Conservation (phyloP, 2,888 invertebrate genomes). For the Yponomeuta cagnagella region DNA sequence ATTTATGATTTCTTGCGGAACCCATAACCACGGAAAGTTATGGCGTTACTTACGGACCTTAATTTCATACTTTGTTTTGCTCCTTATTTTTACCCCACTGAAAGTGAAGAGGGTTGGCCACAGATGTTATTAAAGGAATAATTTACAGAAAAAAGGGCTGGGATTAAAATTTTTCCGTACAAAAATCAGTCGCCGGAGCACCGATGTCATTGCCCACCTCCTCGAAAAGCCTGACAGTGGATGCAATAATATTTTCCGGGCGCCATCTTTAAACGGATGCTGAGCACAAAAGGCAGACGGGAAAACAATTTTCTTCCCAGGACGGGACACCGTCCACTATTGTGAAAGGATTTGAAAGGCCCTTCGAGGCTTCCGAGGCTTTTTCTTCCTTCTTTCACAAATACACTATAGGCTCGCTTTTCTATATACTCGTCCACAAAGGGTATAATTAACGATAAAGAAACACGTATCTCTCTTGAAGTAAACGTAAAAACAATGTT, state of each 20-base stretch:
- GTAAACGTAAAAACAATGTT: not conserved
- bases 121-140: not conserved
- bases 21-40: slow-evolving; percentile 7
- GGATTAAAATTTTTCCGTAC: not conserved
- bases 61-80: slow-evolving; percentile 26
- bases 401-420: not conserved
- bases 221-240: slow-evolving; percentile 31
- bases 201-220: slow-evolving; percentile 22
- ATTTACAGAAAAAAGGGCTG: slow-evolving; percentile 3
- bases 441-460: not conserved
- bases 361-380: slow-evolving; percentile 44
- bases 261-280: slow-evolving; percentile 42
- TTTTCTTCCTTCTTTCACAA: slow-evolving; percentile 27
- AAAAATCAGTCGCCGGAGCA: slow-evolving; percentile 15
- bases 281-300: slow-evolving; percentile 52
- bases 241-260: slow-evolving; percentile 40
- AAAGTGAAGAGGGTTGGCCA: slow-evolving; percentile 23
- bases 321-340: slow-evolving; percentile 57
- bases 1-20: slow-evolving; percentile 12
- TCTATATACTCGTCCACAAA: not conserved
- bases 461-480: not conserved
- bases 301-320: slow-evolving; percentile 62
- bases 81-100: slow-evolving; percentile 19
- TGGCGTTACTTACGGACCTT: slow-evolving; percentile 17
- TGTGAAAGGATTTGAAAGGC: slow-evolving; percentile 62